phyloP scores from a whole-genome alignment of 2,888 invertebrate species.

The Lepidochitona cinerea region DNA sequence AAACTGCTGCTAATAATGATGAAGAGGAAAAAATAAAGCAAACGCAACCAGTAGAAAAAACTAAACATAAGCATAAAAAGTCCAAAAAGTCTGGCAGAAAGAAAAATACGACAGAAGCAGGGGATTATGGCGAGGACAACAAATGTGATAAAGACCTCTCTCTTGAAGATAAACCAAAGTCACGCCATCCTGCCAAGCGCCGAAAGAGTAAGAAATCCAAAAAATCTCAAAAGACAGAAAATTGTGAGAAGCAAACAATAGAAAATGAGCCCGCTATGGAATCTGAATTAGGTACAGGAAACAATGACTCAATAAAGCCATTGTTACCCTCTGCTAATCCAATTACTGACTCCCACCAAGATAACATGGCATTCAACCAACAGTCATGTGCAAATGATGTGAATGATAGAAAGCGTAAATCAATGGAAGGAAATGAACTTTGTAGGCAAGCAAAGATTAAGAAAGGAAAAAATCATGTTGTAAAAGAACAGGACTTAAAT shows the following conservation, averaged over 20 bases:
- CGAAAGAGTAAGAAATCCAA: not conserved
- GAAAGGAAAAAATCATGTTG: not conserved
- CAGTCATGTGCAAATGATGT: not conserved
- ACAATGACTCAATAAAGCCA: not conserved
- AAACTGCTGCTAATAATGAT: constrained; percentile 26
- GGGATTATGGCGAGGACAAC: constrained; percentile 2
- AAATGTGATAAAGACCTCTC: no score
- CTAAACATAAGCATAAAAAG: constrained; percentile 41
- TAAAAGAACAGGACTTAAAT: not conserved
- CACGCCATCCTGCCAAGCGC: not conserved
- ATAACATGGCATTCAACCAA: not conserved
- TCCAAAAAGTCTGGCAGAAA: constrained; percentile 31
- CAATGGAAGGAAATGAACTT: not conserved
- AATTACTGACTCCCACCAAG: not conserved
- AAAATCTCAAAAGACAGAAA: not conserved
- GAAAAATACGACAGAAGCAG: not conserved
- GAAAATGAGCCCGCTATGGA: not conserved
- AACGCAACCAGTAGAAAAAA: constrained; percentile 29
- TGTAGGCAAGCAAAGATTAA: not conserved
- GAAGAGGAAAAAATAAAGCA: constrained; percentile 25
- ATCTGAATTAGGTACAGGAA: no score
- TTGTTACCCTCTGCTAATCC: not conserved
- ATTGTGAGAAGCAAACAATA: not conserved
- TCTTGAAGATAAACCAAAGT: no score
- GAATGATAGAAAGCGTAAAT: not conserved